Evolutionary conservation across 2,888 invertebrate species (phyloP).

Genomic region (Hirtodrosophila histrioides): DNA sequence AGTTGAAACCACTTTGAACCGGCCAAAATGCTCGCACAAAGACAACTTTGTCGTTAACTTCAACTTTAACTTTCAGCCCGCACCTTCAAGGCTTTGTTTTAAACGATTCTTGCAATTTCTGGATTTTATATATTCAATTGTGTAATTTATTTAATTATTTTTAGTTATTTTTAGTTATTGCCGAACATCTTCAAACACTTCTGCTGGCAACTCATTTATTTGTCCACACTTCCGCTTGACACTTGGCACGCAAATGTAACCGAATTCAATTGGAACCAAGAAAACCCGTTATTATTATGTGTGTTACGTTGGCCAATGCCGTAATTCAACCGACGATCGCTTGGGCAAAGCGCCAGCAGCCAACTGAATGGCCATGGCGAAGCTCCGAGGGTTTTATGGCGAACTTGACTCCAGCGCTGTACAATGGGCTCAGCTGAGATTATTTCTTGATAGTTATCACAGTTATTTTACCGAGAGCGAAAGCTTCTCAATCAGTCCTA

Average conservation of each 20-base stretch:
- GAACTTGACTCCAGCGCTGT: conserved; percentile 63
- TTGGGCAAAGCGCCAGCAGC: conserved; percentile 59
- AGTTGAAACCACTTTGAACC: conserved; percentile 63
- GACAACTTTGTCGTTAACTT: conserved; percentile 21
- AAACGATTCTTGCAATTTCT: neutral
- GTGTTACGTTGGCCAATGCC: conserved; percentile 19
- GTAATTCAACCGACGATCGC: conserved; percentile 49
- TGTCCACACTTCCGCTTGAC: conserved; percentile 22
- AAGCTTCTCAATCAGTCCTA: too few species aligned
- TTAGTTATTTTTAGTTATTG: conserved; percentile 5
- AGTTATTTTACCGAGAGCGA: too few species aligned
- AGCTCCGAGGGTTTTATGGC: conserved; percentile 67
- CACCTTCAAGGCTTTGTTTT: conserved; percentile 24
- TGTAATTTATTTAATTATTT: conserved; percentile 1
- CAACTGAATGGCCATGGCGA: conserved; percentile 66
- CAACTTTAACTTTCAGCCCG: conserved; percentile 34
- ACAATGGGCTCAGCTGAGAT: conserved; percentile 24
- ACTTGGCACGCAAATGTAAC: conserved; percentile 12
- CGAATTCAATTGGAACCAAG: conserved; percentile 10
- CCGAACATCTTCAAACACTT: conserved; percentile 2
- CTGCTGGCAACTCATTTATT: neutral
- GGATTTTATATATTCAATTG: neutral
- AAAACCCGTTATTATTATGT: conserved; percentile 44
- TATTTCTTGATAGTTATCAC: neutral
- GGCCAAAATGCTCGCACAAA: conserved; percentile 12